Base-by-base conservation (phyloP, 2,797 vertebrate species). In the Okamejei kenojei region DNA sequence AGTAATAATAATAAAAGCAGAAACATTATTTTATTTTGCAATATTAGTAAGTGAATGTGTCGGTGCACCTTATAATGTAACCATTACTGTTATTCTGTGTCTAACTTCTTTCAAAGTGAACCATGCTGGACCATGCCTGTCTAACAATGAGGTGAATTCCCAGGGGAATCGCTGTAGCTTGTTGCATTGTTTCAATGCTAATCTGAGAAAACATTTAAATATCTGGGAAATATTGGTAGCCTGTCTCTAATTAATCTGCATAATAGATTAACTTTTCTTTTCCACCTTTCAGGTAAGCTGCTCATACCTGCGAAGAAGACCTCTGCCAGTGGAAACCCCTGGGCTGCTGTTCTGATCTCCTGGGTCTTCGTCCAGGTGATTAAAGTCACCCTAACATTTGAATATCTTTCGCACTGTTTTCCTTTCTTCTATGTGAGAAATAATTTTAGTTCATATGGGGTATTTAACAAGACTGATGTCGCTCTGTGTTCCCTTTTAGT, bases 321-420 rank as follows among this genome's bases (percentile, higher is more conserved):
- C 0, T 98, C 98, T 26, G 94, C 86, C 35, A 96, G 95, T 0
- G 98, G 98, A 26, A 99, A 99, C 95, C 98, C 98, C 54, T 98
- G 98, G 97, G 96, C 96, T 92, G 97, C 98, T 0, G 98, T 98
- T 77, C 95, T 98, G 90, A 94, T 98, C 82, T 98, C 98, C 95
- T 98, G 98, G 98, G 95, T 98, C 88, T 95, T 98, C 13, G 98
- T 98, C 54, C 98, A 98, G 97, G 98, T 99, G 35, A 23, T 92
- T 15, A 32, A 68, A 11, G 15, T 68, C 21, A 11, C 17, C 32
- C 8, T 61, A 29, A 19, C 65, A 3, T 17, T 88, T 88, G 17
- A 58, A 58, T 29, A 32, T 35, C 65, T 88, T 3, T 7, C 7
- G 29, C 5, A 65, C 19, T 7, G n/a, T 3, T 86, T 65, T 88